Base-by-base conservation (phyloP, 2,888 invertebrate genomes). In the Rhingia campestris region DNA sequence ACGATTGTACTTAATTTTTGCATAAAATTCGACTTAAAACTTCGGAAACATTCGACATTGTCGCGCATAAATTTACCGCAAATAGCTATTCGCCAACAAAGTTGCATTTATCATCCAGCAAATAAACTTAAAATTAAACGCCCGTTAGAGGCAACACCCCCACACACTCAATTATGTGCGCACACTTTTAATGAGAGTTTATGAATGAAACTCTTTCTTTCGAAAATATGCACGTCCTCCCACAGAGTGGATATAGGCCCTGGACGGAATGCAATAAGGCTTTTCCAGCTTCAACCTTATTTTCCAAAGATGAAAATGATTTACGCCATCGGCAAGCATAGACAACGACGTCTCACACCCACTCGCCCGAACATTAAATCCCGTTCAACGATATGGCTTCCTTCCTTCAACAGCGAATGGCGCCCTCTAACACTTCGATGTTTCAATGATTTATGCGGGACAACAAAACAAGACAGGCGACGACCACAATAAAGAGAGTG, bases 151-250 rank as follows among this genome's bases (percentile, higher is more conserved):
- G 33, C 7, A 53, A 64, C 72, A 64, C n/a, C 32, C 77, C 63
- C 72, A 72, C 77, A 49, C 58, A 22, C 22, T 2, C 22, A 22
- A 22, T 22, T 22, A 22, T 22, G 22, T 22, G 22, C 22, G 22
- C 22, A 22, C 22, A 22, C 22, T 58, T 56, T 59, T 76, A 72
- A 76, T 59, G 49, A 81, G 63, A 73, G 30, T 59, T 73, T 64
- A 79, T 82, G 82, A 82, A 82, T 82, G 82, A 82, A 82, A 79
- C 63, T 64, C 63, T 74, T 64, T 58, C 63, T 67, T 63, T 66
- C 4, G 37, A 10, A 10, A 49, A 32, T 66, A 73, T 56, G 45
- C 64, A 64, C 54, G 41, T 45, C 53, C 69, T 56, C 67, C 67
- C 32, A 45, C 54, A 43, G 32, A 9, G 39, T 41, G 66, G n/a